Conservation (phyloP, 2,113 vertebrate genomes). For the Chascanopsetta lugubris region DNA sequence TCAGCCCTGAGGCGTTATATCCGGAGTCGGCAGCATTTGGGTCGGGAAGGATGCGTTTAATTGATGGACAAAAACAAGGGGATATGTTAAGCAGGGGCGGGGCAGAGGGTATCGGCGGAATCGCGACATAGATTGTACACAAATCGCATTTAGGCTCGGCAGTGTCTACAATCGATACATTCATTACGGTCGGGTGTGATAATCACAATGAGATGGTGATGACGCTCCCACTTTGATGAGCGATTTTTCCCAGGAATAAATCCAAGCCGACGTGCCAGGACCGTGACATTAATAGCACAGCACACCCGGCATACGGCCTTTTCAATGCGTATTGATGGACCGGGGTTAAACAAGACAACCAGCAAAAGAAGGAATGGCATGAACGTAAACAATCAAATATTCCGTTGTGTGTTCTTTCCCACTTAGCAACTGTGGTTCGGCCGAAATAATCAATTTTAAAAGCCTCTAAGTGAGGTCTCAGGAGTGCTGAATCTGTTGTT, state of each 20-base stretch:
- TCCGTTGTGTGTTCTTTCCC: conserved; percentile 62
- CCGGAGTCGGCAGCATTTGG: conserved; percentile 14
- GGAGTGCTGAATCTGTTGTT: conserved; percentile 27
- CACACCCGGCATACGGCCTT: conserved; percentile 41
- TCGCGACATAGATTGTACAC: conserved; percentile 31
- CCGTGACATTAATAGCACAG: conserved; percentile 50
- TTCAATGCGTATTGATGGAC: conserved; percentile 59
- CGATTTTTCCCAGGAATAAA: conserved; percentile 50
- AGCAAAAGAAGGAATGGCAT: conserved; percentile 49
- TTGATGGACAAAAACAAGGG: conserved; percentile 64
- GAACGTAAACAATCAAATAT: conserved; percentile 62
- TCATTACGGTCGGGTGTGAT: conserved; percentile 64
- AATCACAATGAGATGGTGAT: conserved; percentile 60
- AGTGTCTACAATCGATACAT: conserved; percentile 65
- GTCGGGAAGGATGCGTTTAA: conserved; percentile 58
- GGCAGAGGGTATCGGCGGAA: conserved; percentile 27
- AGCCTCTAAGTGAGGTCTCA: conserved; percentile 35
- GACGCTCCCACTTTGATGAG: conserved; percentile 61
- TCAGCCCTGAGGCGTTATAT: conserved; percentile 35
- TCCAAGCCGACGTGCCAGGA: conserved; percentile 55
- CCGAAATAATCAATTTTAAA: conserved; percentile 63
- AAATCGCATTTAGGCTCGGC: conserved; percentile 36
- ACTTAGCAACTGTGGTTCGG: conserved; percentile 43
- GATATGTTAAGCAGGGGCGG: conserved; percentile 42
- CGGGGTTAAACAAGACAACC: conserved; percentile 45